Evolutionary conservation across 1,140 invertebrate species (phyloP).

Genomic region (Zaprionus lachaisei): DNA sequence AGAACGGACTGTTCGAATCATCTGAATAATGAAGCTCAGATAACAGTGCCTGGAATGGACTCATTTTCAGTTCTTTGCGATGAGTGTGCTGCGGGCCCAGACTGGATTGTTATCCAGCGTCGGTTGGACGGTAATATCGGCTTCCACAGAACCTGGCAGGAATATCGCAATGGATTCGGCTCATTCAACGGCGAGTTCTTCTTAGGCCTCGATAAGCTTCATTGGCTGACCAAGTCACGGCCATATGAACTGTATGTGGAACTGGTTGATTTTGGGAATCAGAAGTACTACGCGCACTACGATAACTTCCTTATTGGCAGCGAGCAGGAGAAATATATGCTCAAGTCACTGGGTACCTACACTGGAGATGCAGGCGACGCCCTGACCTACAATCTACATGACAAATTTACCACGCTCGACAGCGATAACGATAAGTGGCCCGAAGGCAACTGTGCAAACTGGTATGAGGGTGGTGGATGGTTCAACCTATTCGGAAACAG

Average conservation of each 20-base stretch:
- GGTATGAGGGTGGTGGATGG: constrained; percentile 88
- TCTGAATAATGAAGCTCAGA: not conserved
- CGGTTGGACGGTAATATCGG: constrained; percentile 24
- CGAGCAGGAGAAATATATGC: constrained; percentile 87
- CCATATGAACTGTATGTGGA: constrained; percentile 85
- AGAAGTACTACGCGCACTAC: constrained; percentile 87
- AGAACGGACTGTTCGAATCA: not conserved
- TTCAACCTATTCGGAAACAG: constrained; percentile 84
- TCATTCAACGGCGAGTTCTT: constrained; percentile 35
- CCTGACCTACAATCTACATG: constrained; percentile 88
- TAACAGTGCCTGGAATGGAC: constrained; percentile 19
- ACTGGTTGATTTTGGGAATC: constrained; percentile 86
- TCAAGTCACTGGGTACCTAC: constrained; percentile 87
- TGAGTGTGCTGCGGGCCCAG: not conserved
- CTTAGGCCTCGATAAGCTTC: constrained; percentile 33
- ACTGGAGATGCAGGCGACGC: constrained; percentile 89
- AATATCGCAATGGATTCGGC: constrained; percentile 43
- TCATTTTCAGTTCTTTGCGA: constrained; percentile 32
- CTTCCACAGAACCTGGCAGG: constrained; percentile 33
- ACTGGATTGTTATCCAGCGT: constrained; percentile 33
- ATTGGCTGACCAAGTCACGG: constrained; percentile 32
- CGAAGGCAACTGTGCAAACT: constrained; percentile 88
- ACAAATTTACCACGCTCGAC: constrained; percentile 89
- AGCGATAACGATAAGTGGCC: constrained; percentile 88
- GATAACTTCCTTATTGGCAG: constrained; percentile 87